Percentiles rank a stretch among this genome's conserved stretches.
These are phyloP conservation scores for Diorhabda sublineata DNA, from an alignment of 1,140 invertebrate genomes.

Conservation along the genomic window DNA sequence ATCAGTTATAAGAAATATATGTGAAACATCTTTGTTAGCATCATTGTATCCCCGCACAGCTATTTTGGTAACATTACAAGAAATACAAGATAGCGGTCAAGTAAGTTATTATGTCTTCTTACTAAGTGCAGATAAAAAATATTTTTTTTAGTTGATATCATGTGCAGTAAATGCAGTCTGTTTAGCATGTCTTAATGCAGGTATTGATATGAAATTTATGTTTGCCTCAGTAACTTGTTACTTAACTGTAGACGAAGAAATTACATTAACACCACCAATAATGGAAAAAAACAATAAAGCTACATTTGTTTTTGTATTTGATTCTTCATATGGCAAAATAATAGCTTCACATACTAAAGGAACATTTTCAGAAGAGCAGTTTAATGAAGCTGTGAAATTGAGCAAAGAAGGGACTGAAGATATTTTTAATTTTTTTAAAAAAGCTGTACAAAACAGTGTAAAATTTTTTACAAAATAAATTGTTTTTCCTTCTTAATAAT, in stretches of 20 bases:
- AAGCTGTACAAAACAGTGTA: conserved; percentile 29
- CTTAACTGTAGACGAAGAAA: conserved; percentile 58
- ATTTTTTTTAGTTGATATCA: conserved; percentile 60
- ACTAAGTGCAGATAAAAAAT: not conserved
- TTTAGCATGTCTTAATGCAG: conserved; percentile 74
- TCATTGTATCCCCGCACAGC: conserved; percentile 72
- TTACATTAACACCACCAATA: conserved; percentile 60
- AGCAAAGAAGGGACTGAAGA: conserved; percentile 61
- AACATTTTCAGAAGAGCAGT: conserved; percentile 60
- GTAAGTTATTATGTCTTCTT: conserved; percentile 50
- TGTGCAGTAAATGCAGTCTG: conserved; percentile 79
- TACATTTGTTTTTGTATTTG: conserved; percentile 66
- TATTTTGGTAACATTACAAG: conserved; percentile 76
- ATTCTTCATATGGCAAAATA: conserved; percentile 61
- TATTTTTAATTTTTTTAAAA: conserved; percentile 69
- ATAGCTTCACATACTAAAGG: conserved; percentile 64
- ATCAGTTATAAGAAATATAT: conserved; percentile 68
- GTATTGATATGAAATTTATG: conserved; percentile 72
- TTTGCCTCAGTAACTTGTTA: conserved; percentile 74
- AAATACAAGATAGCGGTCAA: conserved; percentile 79
- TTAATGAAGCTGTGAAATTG: conserved; percentile 58
- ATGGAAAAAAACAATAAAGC: conserved; percentile 50
- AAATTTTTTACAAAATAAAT: not conserved
- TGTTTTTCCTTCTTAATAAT: not conserved
- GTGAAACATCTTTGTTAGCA: conserved; percentile 66